Conservation (phyloP, 2,797 vertebrate genomes). For the Bovichtus variegatus region DNA sequence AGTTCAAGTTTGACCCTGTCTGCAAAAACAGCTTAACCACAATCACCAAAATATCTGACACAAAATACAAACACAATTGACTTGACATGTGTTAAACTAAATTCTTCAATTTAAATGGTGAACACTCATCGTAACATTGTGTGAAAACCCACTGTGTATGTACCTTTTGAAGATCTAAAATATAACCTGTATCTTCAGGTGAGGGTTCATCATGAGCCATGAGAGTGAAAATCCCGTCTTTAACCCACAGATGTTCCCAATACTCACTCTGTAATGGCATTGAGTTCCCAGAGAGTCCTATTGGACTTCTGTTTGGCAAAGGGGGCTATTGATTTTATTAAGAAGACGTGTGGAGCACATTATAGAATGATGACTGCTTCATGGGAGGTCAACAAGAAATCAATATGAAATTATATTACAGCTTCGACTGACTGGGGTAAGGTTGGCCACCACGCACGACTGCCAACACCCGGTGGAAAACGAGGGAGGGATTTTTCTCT, state of each 20-base stretch:
- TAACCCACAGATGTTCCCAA: constrained; percentile 57
- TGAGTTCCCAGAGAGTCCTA: constrained; percentile 75
- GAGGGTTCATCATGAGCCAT: constrained; percentile 51
- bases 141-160: background rate
- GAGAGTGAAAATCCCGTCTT: constrained; percentile 50
- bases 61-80: constrained; percentile 28
- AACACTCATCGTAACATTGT: background rate
- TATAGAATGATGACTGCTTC: constrained; percentile 89
- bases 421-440: constrained; percentile 72
- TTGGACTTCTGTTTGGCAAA: constrained; percentile 77
- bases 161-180: constrained; percentile 5
- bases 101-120: background rate
- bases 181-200: constrained; percentile 6
- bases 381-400: constrained; percentile 91
- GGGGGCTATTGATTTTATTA: constrained; percentile 89
- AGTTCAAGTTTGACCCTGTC: constrained; percentile 28
- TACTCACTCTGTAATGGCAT: constrained; percentile 67
- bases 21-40: constrained; percentile 20
- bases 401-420: constrained; percentile 89
- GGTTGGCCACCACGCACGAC: constrained; percentile 62
- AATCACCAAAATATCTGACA: constrained; percentile 23
- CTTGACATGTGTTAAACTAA: background rate
- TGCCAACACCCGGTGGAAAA: constrained; percentile 62
- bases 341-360: constrained; percentile 86
- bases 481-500: constrained; percentile 62